Percentiles rank a stretch among this genome's conserved stretches.
Conservation (phyloP, 2,888 invertebrate genomes). For the Apoda limacodes region DNA sequence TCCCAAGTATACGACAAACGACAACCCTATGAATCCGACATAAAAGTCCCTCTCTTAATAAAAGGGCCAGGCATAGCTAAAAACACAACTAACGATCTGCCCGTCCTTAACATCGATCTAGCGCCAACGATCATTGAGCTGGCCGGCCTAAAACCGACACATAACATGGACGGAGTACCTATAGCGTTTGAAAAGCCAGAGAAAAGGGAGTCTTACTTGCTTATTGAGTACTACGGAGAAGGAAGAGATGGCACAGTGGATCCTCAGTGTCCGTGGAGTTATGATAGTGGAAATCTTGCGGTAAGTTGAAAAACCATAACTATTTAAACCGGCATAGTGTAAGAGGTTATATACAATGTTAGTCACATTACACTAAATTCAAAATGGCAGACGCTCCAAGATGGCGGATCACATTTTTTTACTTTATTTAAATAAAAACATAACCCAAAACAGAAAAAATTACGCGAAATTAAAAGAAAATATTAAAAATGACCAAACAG, state of each 20-base stretch:
- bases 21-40: conserved; percentile 91
- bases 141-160: conserved; percentile 66
- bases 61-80: conserved; percentile 77
- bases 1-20: conserved; percentile 90
- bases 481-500: too few species aligned
- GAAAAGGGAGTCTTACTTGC: conserved; percentile 60
- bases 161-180: conserved; percentile 72
- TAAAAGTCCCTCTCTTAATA: conserved; percentile 84
- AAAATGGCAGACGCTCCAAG: too few species aligned
- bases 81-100: conserved; percentile 55
- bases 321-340: too few species aligned
- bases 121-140: conserved; percentile 85
- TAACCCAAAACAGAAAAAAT: too few species aligned
- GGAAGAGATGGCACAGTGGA: conserved; percentile 67
- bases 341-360: too few species aligned
- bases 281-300: conserved; percentile 64
- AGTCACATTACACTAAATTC: too few species aligned
- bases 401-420: too few species aligned
- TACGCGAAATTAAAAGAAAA: too few species aligned
- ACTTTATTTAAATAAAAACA: too few species aligned
- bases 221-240: conserved; percentile 89
- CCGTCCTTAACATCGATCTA: conserved; percentile 83
- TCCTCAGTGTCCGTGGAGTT: conserved; percentile 73
- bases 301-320: too few species aligned
- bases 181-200: conserved; percentile 25